Percentiles rank a stretch among this genome's conserved stretches.
Conservation (phyloP, 2,888 invertebrate genomes). For the Spisula solida region DNA sequence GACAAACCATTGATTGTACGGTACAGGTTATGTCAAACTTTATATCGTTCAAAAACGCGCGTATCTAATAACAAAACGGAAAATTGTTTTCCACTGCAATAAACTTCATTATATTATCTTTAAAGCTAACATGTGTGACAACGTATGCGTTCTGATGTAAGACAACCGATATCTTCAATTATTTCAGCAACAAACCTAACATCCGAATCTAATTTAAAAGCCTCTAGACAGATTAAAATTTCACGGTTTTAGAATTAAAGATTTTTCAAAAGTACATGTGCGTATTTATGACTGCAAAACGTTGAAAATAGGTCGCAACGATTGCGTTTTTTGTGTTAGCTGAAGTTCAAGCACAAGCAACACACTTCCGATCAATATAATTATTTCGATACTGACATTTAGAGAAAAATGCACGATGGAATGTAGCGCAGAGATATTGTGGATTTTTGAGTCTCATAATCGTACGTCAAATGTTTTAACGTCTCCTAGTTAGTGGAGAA, state of each 20-base stretch:
- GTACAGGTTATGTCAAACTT: not conserved
- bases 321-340: too few relatives aligned
- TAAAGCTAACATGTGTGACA: not conserved
- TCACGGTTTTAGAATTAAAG: not conserved
- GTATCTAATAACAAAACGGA: not conserved
- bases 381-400: too few relatives aligned
- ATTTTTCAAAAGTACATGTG: not conserved
- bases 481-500: too few relatives aligned
- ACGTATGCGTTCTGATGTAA: not conserved
- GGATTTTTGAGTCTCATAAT: too few relatives aligned
- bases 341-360: too few relatives aligned
- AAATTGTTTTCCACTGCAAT: not conserved
- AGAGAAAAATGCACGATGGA: too few relatives aligned
- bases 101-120: conserved; percentile 11
- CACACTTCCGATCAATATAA: too few relatives aligned
- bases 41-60: not conserved
- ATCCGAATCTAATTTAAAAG: not conserved
- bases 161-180: not conserved
- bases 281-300: not conserved
- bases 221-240: not conserved
- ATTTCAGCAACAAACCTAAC: not conserved
- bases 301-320: not conserved
- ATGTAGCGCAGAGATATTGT: too few relatives aligned
- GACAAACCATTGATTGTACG: not conserved
- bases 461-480: too few relatives aligned